Evolutionary conservation across 2,113 vertebrate genomes (phyloP).

Genomic region (Crotalus horridus): DNA sequence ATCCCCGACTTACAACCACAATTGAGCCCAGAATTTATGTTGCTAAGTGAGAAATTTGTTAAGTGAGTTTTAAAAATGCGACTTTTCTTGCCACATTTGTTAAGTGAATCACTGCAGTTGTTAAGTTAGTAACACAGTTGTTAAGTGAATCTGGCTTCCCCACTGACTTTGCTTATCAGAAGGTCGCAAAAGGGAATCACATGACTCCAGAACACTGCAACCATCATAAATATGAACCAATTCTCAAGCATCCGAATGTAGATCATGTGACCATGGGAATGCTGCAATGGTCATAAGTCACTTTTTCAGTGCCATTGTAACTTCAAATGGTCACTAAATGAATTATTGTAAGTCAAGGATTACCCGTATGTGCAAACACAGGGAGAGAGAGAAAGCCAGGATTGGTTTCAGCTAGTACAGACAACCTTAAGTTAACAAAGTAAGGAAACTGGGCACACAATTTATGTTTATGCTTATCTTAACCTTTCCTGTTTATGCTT

Average conservation of each 20-base stretch:
- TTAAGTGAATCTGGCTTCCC: neutral
- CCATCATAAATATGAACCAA: neutral
- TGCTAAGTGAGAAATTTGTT: neutral
- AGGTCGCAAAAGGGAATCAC: neutral
- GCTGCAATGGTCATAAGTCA: neutral
- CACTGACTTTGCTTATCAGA: neutral
- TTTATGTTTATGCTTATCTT: neutral
- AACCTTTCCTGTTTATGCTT: neutral
- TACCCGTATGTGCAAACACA: neutral
- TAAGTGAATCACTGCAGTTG: neutral
- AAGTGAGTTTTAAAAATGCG: neutral
- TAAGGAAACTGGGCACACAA: neutral
- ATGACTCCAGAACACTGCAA: neutral
- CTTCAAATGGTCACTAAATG: neutral
- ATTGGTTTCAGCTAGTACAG: neutral
- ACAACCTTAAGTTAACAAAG: neutral
- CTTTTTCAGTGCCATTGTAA: neutral
- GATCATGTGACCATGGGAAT: neutral
- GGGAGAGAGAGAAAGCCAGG: neutral
- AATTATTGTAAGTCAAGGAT: neutral
- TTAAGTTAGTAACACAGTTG: neutral
- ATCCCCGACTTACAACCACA: neutral
- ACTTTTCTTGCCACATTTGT: neutral
- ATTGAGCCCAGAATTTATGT: neutral
- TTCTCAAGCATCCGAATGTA: neutral